These are phyloP conservation scores for Pygmarrhopalites habei DNA, from an alignment of 1,140 invertebrate genomes.

Conservation along the genomic window DNA sequence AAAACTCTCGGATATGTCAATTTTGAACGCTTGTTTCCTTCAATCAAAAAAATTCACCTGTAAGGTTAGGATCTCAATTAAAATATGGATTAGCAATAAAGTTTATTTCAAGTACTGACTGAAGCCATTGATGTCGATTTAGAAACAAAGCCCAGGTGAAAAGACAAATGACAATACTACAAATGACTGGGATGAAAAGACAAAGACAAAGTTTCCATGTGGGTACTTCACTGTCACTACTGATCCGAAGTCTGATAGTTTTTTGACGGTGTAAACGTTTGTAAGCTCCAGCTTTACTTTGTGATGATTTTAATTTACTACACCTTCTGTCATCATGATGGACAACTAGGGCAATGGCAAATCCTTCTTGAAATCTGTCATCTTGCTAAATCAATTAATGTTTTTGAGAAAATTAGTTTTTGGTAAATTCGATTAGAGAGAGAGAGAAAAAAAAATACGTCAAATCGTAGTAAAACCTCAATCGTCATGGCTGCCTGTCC, in stretches of 20 bases:
- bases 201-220: conserved; percentile 7
- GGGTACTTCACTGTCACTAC: conserved; percentile 16
- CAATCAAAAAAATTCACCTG: too few relatives aligned
- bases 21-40: too few relatives aligned
- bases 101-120: too few relatives aligned
- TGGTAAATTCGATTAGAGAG: not conserved
- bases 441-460: not conserved
- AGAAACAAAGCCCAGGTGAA: conserved; percentile 14
- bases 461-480: conserved; percentile 8
- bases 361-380: conserved; percentile 10
- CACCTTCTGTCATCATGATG: conserved; percentile 22
- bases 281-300: not conserved
- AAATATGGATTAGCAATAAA: too few relatives aligned
- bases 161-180: conserved; percentile 1
- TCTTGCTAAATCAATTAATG: conserved; percentile 7
- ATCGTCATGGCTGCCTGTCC: conserved; percentile 26
- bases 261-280: not conserved
- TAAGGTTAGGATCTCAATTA: too few relatives aligned
- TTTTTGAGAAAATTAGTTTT: not conserved
- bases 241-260: conserved; percentile 16
- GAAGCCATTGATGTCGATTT: conserved; percentile 30
- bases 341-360: conserved; percentile 25
- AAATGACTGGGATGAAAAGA: conserved; percentile 23
- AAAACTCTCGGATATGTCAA: too few relatives aligned
- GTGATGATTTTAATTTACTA: not conserved